Conservation (phyloP, 2,113 vertebrate genomes). For the Sinosuthora webbiana region DNA sequence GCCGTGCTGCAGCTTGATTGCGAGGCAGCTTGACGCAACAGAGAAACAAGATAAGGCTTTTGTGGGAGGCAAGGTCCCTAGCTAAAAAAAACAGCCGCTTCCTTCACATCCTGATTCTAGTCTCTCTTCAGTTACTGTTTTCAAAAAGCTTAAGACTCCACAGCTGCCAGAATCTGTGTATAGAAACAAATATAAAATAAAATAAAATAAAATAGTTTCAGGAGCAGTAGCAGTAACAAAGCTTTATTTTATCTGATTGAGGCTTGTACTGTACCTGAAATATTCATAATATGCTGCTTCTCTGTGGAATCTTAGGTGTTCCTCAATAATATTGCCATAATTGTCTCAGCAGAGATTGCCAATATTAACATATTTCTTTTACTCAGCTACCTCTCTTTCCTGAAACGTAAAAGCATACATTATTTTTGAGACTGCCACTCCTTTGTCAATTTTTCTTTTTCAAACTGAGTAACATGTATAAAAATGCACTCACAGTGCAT, state of each 20-base stretch:
- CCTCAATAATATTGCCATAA: not conserved
- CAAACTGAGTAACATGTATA: not conserved
- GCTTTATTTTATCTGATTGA: not conserved
- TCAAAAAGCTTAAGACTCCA: not conserved
- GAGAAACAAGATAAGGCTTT: not conserved
- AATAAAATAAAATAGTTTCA: not conserved
- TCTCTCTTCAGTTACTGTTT: not conserved
- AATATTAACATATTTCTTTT: not conserved
- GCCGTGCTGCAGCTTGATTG: fast-evolving
- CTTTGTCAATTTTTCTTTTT: not conserved
- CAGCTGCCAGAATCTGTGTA: not conserved
- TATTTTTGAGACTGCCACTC: not conserved
- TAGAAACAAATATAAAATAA: not conserved
- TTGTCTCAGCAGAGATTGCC: not conserved
- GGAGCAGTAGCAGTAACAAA: not conserved
- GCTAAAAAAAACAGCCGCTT: not conserved
- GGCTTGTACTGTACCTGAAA: not conserved
- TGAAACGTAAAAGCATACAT: not conserved
- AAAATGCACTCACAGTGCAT: not conserved
- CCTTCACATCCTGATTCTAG: not conserved
- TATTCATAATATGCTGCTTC: not conserved
- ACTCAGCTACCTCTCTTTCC: not conserved
- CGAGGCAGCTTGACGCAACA: not conserved
- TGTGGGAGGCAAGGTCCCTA: not conserved
- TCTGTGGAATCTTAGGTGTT: not conserved